phyloP scores from a whole-genome alignment of 30 jellyfish, hydroid and myxozoan species.

The Aurelia aurita region DNA sequence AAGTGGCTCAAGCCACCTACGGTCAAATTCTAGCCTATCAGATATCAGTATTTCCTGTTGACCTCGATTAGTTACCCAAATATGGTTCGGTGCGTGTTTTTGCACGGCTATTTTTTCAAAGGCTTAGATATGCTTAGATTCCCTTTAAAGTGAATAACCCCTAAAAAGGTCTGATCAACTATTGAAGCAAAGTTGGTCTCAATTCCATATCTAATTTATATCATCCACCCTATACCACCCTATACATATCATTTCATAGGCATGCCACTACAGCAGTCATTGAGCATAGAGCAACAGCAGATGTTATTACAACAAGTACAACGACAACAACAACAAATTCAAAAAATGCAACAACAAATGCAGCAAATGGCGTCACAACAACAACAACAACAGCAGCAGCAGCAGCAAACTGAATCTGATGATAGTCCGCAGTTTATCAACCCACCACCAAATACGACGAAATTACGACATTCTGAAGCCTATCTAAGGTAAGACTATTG shows the following conservation, averaged over 20 bases:
- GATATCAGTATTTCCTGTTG: too few relatives aligned
- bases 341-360: constrained; percentile 72
- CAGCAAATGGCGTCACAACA: constrained; percentile 65
- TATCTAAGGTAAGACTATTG: constrained; percentile 63
- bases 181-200: too few relatives aligned
- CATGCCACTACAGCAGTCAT: constrained; percentile 67
- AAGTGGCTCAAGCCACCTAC: too few relatives aligned
- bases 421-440: constrained; percentile 76
- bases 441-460: constrained; percentile 84
- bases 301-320: constrained; percentile 82
- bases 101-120: too few relatives aligned
- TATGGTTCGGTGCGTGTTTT: too few relatives aligned
- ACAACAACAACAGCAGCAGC: constrained; percentile 62
- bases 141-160: too few relatives aligned
- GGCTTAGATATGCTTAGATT: too few relatives aligned
- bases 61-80: too few relatives aligned
- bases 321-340: constrained; percentile 93
- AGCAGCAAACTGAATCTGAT: constrained; percentile 58
- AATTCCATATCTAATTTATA: too few relatives aligned
- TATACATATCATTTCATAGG: constrained; percentile 18
- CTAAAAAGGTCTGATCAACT: too few relatives aligned
- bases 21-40: too few relatives aligned
- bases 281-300: constrained; percentile 92
- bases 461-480: constrained; percentile 93
- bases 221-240: too few relatives aligned